Conservation (phyloP, 2,888 invertebrate genomes). For the Amorpha juglandis region DNA sequence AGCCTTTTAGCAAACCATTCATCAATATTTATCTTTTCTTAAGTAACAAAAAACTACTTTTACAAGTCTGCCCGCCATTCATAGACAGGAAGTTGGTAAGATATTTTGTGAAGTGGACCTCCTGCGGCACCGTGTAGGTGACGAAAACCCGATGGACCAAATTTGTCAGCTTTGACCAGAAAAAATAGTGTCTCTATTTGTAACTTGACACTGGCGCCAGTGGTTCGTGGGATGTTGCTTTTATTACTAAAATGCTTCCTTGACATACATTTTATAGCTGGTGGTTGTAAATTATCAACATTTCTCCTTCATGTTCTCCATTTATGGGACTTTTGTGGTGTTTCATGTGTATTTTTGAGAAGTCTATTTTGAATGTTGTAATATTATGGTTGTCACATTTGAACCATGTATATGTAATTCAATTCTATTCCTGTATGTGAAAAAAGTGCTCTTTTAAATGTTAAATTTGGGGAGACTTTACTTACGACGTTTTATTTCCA, state of each 20-base stretch:
- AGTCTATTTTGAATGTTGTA: background rate
- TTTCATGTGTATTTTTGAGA: conserved; percentile 4
- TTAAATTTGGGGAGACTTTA: no score
- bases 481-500: no score
- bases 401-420: no score
- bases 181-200: conserved; percentile 35
- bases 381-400: background rate
- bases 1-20: background rate
- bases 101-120: conserved; percentile 7
- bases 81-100: conserved; percentile 4
- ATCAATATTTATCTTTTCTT: conserved; percentile 11
- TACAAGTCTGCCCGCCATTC: background rate
- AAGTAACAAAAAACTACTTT: background rate
- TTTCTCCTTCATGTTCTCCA: conserved; percentile 4
- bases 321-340: conserved; percentile 15
- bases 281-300: conserved; percentile 9
- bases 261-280: conserved; percentile 5
- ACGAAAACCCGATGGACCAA: conserved; percentile 14
- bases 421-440: background rate
- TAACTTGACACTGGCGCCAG: conserved; percentile 37
- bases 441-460: no score
- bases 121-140: conserved; percentile 9
- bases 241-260: conserved; percentile 9
- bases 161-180: conserved; percentile 8
- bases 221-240: conserved; percentile 16